Evolutionary conservation across 2,113 vertebrate species (phyloP), one percentile per base, ranked within the genome.

Genomic region (Ceyx cyanopectus): DNA sequence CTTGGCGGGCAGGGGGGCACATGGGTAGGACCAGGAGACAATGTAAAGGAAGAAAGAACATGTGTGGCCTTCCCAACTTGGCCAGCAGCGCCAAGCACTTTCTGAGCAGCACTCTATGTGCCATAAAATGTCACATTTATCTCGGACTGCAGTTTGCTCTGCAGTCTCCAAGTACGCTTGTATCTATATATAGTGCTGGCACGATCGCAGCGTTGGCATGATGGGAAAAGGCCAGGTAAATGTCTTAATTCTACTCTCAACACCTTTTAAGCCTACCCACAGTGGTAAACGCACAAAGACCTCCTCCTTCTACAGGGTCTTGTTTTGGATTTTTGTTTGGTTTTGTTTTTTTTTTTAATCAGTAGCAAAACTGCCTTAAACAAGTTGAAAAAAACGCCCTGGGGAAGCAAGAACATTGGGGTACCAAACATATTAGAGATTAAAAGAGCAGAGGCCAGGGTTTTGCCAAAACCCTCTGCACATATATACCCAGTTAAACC

Each of bases 171-270:
- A 2, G 6, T 1, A 19, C 1, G 4, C n/a, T 0, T 2, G 2
- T 10, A 4, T 29, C 46, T 60, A 14, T 12, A 1, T 2, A 34
- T 11, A 30, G 57, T 0, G 12, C 78, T 0, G 15, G 53, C 7
- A 7, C 0, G 30, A 21, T 5, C 50, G 4, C 23, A 23, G 83
- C 29, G 3, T 4, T 5, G 45, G 40, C 37, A 1, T 0, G 30
- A 14, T 12, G 0, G 3, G 46, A 14, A 50, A 21, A 23, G 61
- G 14, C 56, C 23, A 6, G 6, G 4, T 3, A 12, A 48, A 68
- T 1, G 5, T 9, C 74, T 57, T 0, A 5, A 26, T 37, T 9
- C 16, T 6, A 58, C 24, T 62, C 34, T 16, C 50, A 14, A 1
- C 34, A 19, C 9, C 83, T 14, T 14, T 15, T 18, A 18, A 32